These are phyloP conservation scores for Yponomeuta plumbellus DNA, from an alignment of 2,888 invertebrate genomes.

Conservation along the genomic window DNA sequence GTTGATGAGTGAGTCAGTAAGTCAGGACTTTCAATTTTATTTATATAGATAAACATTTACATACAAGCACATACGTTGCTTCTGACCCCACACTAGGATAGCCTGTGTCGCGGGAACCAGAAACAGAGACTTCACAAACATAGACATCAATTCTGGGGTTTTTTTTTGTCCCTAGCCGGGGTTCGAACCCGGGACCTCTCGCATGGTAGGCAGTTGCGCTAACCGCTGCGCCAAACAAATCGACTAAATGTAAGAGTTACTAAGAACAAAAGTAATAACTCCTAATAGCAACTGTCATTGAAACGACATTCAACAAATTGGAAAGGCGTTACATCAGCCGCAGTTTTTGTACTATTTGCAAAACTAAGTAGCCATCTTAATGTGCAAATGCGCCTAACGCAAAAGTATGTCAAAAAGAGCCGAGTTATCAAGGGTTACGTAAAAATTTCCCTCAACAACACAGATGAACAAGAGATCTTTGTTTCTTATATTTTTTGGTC, in stretches of 20 bases:
- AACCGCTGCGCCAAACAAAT: too few relatives aligned
- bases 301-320: background rate
- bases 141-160: too few relatives aligned
- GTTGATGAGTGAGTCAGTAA: too few relatives aligned
- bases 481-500: background rate
- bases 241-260: background rate
- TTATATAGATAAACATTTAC: too few relatives aligned
- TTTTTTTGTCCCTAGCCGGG: too few relatives aligned
- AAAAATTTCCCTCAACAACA: background rate
- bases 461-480: background rate
- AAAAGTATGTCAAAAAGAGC: background rate
- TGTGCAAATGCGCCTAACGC: background rate
- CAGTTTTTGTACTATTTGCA: background rate
- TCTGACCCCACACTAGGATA: too few relatives aligned
- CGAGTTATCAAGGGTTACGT: slow-evolving; percentile 5
- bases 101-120: too few relatives aligned
- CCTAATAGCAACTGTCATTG: background rate
- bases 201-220: too few relatives aligned
- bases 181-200: too few relatives aligned
- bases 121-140: too few relatives aligned
- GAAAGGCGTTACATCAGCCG: background rate
- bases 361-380: background rate
- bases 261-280: background rate
- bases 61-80: too few relatives aligned
- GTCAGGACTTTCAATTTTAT: too few relatives aligned